Base-by-base conservation (phyloP, 2,888 invertebrate species). In the Drosophila emarginata region DNA sequence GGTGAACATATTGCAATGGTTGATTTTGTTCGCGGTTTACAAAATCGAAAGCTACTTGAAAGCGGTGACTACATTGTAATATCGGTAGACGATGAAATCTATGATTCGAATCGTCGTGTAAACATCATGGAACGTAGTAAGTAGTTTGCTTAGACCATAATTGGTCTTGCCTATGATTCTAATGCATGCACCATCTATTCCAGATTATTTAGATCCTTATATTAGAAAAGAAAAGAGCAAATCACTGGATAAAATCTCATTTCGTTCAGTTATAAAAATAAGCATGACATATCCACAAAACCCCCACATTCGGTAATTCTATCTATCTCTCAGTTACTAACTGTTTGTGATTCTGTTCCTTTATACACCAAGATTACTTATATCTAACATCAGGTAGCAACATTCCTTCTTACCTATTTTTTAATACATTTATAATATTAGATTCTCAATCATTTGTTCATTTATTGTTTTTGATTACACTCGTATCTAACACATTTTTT, bases 1-100 rank as follows among this genome's bases (percentile, higher is more conserved):
- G 98, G 98, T 0, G 96, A 96, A 87, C 95, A 96, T 87, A 95
- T 96, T 70, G 96, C 97, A 0, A 93, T 98, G 90, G 96, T 97
- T 67, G 96, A 96, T 91, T 95, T 98, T 91, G 94, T 97, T 81
- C 94, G 94, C 73, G 96, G 96, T 61, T 93, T 98, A 80, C 95
- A 96, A 80, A 93, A 95, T 40, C 93, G 95, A 1, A 94, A 95
- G 0, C 93, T 97, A 2, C 93, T 97, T 18, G 94, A 95, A 63
- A 93, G 93, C 0, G 97, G 97, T 0, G 96, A 97, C 79, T 98
- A 98, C 89, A 94, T 97, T 1, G 95, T 98, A 21, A 95, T 98
- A 36, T 97, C 97, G 0, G 95, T 97, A 0, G 97, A 98, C 86
- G 96, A 97, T 80, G 96, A 96, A 89, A 96, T 96, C 56, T 96